phyloP scores from a whole-genome alignment of 2,888 invertebrate genomes.

The Mimumesa dahlbomi region DNA sequence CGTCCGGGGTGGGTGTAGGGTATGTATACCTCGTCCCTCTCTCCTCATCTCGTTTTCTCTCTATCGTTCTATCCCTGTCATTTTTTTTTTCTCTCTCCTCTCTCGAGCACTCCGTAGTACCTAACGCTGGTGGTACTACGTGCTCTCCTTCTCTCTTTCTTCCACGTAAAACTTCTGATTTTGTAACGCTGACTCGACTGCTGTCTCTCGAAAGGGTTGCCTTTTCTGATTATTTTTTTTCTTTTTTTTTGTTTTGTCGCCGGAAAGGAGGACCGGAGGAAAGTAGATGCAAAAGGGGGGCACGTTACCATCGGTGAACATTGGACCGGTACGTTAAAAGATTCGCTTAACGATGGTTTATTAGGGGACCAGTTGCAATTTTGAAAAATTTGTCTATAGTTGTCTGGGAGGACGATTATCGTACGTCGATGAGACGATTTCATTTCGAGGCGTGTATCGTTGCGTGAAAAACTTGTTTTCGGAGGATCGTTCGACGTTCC shows the following conservation, averaged over 20 bases:
- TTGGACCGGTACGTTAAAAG: background rate
- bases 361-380: too few species aligned
- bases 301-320: background rate
- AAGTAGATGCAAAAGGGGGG: background rate
- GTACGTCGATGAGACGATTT: too few species aligned
- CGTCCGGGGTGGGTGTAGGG: conserved; percentile 67
- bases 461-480: too few species aligned
- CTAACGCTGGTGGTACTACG: too few species aligned
- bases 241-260: background rate
- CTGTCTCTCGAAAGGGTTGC: conserved; percentile 25
- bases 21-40: conserved; percentile 41
- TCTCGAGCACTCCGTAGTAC: conserved; percentile 1
- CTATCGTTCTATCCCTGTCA: background rate
- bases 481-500: too few species aligned
- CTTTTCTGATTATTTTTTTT: too few species aligned
- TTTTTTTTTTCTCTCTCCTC: conserved; percentile 1
- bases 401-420: too few species aligned
- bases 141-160: conserved; percentile 35
- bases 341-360: too few species aligned
- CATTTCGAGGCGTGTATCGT: too few species aligned
- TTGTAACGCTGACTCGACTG: conserved; percentile 34
- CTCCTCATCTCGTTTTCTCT: conserved; percentile 28
- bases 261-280: background rate
- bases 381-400: too few species aligned
- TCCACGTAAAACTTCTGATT: conserved; percentile 36